Base-by-base conservation (phyloP, 1,140 invertebrate genomes). In the Maniola jurtina region DNA sequence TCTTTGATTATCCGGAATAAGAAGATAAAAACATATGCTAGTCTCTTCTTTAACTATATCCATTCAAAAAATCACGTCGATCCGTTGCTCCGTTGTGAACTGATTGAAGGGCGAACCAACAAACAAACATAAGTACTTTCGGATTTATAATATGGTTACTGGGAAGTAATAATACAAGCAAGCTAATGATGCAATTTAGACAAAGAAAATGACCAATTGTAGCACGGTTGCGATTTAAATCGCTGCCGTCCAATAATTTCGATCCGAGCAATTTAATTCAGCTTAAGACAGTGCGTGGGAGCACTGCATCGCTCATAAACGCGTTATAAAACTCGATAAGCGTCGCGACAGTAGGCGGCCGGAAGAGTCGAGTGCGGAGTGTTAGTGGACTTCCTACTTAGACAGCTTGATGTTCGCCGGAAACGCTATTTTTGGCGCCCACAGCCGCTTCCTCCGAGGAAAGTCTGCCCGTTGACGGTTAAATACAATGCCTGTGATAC, bases 381-480 rank as follows among this genome's bases (percentile, higher is more conserved):
- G 84, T 83, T 81, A 80, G 86, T 81, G 73, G 80, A 84, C 86
- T 88, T 90, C 86, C 86, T 88, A 88, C 88, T 90, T 90, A 90
- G 76, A 81, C 81, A 67, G 75, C 72, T 76, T 71, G 75, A 75
- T 71, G 76, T 81, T 80, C 76, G 72, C 70, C 86, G 88, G 88
- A 90, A 88, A 81, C 80, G 83, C 88, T 90, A 89, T 90, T 90
- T 90, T 88, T 84, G 88, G 88, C 81, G 81, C 82, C 83, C 82
- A 83, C 78, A 75, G 80, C 63, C 77, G 80, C 77, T 89, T 89
- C 88, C 84, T 88, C 71, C 61, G 81, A 88, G 84, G 88, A 90
- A 90, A 90, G 88, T 88, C 76, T 67, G 58, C 69, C 74, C 75
- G 67, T 11, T 45, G 42, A 13, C 42, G 13, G 42, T 66, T 76